Evolutionary conservation across 2,113 vertebrate genomes (phyloP), one percentile per base, ranked within the genome.

Genomic region (Dasypus novemcinctus): DNA sequence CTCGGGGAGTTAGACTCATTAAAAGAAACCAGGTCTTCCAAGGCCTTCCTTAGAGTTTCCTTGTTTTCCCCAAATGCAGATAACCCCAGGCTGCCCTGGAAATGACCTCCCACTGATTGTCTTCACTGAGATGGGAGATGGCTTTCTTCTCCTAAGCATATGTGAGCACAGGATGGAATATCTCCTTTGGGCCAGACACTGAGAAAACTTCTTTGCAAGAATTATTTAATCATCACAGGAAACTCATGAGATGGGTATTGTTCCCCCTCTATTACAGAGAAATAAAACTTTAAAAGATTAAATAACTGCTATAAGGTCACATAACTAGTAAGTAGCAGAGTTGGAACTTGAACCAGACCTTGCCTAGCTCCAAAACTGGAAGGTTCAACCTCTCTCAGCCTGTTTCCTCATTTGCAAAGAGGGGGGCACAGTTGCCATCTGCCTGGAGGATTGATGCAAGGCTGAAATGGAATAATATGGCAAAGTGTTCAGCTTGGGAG

Each of bases 401-500:
- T 4, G 4, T 72, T 29, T 27, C 49, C 20, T 17, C 8, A 17
- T n/a, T 36, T 33, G 74, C 5, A 23, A 79, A 59, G 17, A 12
- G 11, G 29, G 38, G 12, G 1, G 78, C 20, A 8, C 27, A 25
- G 52, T 0, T 31, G 83, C 14, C 12, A 15, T 52, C 10, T 66
- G 46, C 54, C 20, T 21, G 6, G 59, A 61, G 72, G n/a, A 41
- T 29, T 8, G n/a, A 6, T 29, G 38, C 25, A 25, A 89, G 21
- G 49, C 3, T 1, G 11, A 10, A 7, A 15, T 0, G 2, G 31
- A 43, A 8, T 4, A 11, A 29, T 0, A 0, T 1, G 4, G 1
- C 52, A 7, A 20, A 17, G 27, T 10, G 5, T 2, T 7, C 7
- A 17, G 36, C 52, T 29, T 25, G n/a, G 57, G 36, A 46, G 6